These are phyloP conservation scores for Aix galericulata DNA, from an alignment of 2,113 vertebrate species.

Conservation along the genomic window DNA sequence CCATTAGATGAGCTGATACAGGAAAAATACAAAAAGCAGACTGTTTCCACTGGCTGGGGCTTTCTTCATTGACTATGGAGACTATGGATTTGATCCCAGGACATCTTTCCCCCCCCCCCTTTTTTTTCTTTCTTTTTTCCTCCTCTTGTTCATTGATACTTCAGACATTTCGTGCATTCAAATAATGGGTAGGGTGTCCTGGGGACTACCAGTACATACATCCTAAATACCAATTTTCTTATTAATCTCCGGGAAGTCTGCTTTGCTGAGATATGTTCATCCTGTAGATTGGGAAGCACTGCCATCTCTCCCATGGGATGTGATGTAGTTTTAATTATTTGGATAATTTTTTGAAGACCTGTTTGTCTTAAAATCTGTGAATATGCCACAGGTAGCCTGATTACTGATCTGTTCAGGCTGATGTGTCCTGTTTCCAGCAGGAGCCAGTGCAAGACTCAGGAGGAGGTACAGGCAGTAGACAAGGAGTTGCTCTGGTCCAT, in stretches of 20 bases:
- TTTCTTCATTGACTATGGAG: not conserved
- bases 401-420: not conserved
- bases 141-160: not conserved
- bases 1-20: constrained; percentile 1
- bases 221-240: not conserved
- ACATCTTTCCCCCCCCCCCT: not conserved
- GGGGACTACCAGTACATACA: not conserved
- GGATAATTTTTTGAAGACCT: not conserved
- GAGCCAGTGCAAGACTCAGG: not conserved
- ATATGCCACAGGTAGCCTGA: not conserved
- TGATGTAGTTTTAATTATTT: not conserved
- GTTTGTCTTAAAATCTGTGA: not conserved
- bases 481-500: not conserved
- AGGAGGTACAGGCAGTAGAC: not conserved
- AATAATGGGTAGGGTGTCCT: not conserved
- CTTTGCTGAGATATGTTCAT: not conserved
- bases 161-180: not conserved
- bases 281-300: not conserved
- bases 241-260: not conserved
- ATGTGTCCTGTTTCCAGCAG: not conserved
- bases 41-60: not conserved
- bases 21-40: not conserved
- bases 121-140: not conserved
- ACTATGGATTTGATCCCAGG: not conserved
- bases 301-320: not conserved